Percentiles rank a stretch among this genome's conserved stretches.
phyloP scores from a whole-genome alignment of 2,113 vertebrate species.

The Calidris pugnax region DNA sequence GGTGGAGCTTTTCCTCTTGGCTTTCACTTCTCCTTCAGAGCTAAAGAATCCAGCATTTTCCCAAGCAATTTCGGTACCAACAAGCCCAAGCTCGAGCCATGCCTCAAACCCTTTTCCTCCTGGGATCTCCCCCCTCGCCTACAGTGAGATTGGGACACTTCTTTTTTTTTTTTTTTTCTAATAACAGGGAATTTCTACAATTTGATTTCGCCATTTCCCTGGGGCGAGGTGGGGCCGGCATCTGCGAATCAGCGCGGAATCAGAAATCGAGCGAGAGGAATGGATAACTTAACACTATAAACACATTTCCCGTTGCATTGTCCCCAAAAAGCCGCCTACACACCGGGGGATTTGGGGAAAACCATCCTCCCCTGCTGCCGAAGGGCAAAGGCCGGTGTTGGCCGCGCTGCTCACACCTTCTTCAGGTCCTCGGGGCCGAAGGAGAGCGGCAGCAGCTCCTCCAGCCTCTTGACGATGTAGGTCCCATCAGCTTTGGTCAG shows the following conservation, averaged over 20 bases:
- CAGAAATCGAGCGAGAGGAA: neutral
- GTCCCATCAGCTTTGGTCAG: slow-evolving; percentile 83
- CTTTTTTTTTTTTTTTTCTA: neutral
- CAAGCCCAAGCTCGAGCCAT: neutral
- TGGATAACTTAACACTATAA: neutral
- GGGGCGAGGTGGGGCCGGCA: neutral
- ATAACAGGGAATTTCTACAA: neutral
- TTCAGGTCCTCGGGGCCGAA: slow-evolving; percentile 85
- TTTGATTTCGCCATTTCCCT: neutral
- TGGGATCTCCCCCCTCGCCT: neutral
- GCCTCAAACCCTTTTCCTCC: neutral
- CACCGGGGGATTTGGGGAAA: neutral
- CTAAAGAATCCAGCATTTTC: neutral
- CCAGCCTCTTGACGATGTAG: slow-evolving; percentile 74
- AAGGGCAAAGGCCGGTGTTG: neutral
- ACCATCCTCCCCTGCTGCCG: neutral
- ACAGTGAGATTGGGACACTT: fast-evolving
- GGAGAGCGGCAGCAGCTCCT: slow-evolving; percentile 84
- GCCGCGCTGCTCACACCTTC: slow-evolving; percentile 42
- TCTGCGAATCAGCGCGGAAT: neutral
- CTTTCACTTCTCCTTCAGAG: neutral
- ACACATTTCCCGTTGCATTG: neutral
- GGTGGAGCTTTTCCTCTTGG: neutral
- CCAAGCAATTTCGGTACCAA: neutral
- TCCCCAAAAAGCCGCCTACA: neutral